A percentile compares a stretch with the other conserved stretches of the same genome.
Conservation (phyloP, 1,140 invertebrate species). For the Lutraria rhynchaena region DNA sequence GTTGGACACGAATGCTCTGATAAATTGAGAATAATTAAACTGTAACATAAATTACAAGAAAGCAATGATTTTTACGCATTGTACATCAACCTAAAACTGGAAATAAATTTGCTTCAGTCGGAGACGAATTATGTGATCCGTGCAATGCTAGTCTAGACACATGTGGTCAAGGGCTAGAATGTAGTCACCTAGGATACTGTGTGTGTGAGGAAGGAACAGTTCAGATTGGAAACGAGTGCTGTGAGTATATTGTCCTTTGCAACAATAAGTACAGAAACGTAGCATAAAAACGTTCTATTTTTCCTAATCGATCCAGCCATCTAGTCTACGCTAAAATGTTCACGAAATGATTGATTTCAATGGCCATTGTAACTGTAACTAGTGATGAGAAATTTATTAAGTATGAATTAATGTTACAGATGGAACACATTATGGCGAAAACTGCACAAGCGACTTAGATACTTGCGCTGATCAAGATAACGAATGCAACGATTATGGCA, state of each 20-base stretch:
- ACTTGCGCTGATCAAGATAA: background rate
- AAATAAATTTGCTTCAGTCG: background rate
- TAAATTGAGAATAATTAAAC: background rate
- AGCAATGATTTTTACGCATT: background rate
- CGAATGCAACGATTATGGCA: background rate
- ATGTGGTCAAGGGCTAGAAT: background rate
- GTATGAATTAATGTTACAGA: too few species aligned
- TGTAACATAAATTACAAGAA: background rate
- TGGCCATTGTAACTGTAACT: background rate
- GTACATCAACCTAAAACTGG: background rate
- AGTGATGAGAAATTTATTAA: background rate
- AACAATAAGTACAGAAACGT: too few species aligned
- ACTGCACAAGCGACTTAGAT: background rate
- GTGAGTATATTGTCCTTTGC: background rate
- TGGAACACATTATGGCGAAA: background rate
- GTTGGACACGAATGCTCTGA: background rate
- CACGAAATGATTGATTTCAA: too few species aligned
- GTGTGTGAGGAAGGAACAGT: constrained; percentile 2
- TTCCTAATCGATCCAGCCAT: too few species aligned
- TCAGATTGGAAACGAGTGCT: background rate
- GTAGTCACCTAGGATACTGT: background rate
- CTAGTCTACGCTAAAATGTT: too few species aligned
- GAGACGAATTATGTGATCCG: background rate
- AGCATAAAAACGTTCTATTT: too few species aligned
- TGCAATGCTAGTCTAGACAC: background rate